Conservation (phyloP, 2,113 vertebrate species). For the Ginglymostoma cirratum region DNA sequence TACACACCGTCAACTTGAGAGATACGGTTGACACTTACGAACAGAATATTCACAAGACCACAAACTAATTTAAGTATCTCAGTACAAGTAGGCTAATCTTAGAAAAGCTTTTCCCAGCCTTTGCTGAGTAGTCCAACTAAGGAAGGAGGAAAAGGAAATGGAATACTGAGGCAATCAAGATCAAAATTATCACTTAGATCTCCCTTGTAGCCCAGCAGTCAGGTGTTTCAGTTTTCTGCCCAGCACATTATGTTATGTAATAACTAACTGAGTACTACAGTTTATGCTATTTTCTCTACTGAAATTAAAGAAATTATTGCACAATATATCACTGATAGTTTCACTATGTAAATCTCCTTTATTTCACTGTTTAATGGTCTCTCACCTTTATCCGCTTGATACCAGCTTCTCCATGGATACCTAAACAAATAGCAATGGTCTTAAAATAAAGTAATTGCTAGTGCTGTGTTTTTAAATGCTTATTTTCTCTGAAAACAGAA, state of each 20-base stretch:
- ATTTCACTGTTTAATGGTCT: not conserved
- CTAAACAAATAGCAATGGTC: slow-evolving; percentile 48
- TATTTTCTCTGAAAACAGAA: not conserved
- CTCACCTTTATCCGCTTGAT: slow-evolving; percentile 76
- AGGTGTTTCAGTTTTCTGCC: not conserved
- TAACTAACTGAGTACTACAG: not conserved
- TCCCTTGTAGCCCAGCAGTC: not conserved
- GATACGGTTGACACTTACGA: not conserved
- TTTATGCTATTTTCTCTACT: not conserved
- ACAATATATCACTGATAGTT: not conserved
- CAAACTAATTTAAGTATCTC: not conserved
- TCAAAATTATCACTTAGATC: not conserved
- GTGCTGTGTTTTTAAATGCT: not conserved
- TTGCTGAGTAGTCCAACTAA: not conserved
- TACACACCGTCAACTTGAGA: not conserved
- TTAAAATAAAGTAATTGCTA: not conserved
- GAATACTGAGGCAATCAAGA: not conserved
- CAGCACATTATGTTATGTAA: not conserved
- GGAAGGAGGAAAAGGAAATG: not conserved
- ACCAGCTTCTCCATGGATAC: slow-evolving; percentile 89
- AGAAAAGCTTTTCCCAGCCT: not conserved
- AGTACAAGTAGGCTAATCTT: not conserved
- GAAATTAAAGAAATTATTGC: not conserved
- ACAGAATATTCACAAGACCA: not conserved
- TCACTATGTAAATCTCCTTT: not conserved